Conservation (phyloP, 2,797 vertebrate genomes). For the Vireo griseus region DNA sequence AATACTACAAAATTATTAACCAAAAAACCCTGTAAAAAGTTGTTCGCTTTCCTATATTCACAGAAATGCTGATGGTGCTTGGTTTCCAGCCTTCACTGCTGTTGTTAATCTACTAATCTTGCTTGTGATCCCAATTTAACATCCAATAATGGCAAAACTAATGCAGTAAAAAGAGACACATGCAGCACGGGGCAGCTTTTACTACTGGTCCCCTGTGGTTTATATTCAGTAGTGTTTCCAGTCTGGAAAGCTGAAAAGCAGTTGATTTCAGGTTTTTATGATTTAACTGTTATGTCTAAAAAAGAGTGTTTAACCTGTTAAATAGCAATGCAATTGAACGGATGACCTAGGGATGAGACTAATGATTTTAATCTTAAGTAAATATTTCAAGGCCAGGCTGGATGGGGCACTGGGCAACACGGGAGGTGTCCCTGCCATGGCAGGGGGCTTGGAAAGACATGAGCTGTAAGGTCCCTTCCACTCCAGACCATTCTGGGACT, state of each 20-base stretch:
- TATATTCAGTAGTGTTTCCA: not conserved
- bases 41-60: not conserved
- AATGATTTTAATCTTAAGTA: not conserved
- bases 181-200: not conserved
- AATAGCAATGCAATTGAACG: not conserved
- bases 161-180: not conserved
- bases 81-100: not conserved
- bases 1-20: not conserved
- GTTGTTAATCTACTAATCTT: not conserved
- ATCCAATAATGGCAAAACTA: not conserved
- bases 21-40: not conserved
- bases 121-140: not conserved
- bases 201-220: not conserved
- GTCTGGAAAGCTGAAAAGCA: not conserved
- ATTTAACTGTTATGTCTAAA: not conserved
- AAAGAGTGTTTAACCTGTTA: accelerated
- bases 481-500: not conserved
- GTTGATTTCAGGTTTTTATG: not conserved
- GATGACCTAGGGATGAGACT: not conserved
- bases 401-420: not conserved
- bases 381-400: not conserved
- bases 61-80: not conserved
- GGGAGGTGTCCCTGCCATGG: not conserved
- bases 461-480: not conserved
- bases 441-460: not conserved